Conservation (phyloP, 2,888 invertebrate genomes). For the Sabatieria punctata region DNA sequence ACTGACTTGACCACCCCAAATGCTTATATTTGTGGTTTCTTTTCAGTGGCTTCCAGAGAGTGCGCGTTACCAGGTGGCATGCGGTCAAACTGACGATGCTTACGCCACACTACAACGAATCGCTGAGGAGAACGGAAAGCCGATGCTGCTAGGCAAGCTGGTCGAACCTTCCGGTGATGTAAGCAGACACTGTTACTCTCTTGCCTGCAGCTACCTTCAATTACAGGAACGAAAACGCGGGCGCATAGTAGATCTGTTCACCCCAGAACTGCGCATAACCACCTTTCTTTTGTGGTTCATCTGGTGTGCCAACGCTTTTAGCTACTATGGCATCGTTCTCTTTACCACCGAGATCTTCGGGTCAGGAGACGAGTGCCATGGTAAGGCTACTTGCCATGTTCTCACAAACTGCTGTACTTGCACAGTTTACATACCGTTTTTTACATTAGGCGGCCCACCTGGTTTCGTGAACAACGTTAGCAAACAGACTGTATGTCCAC, state of each 20-base stretch:
- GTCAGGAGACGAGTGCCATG: constrained; percentile 39
- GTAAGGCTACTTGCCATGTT: constrained; percentile 24
- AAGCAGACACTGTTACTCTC: neutral
- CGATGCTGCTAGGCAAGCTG: constrained; percentile 64
- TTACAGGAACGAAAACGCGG: constrained; percentile 31
- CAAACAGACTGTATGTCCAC: too few species aligned
- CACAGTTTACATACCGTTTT: too few species aligned
- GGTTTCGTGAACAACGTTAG: too few species aligned
- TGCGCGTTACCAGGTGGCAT: constrained; percentile 66
- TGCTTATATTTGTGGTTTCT: too few species aligned
- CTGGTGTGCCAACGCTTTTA: constrained; percentile 80
- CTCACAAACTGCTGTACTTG: too few species aligned
- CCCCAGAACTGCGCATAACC: constrained; percentile 60
- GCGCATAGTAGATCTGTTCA: constrained; percentile 40
- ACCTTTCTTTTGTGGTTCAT: constrained; percentile 78
- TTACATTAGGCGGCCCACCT: too few species aligned
- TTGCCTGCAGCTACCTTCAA: constrained; percentile 1
- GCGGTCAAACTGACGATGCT: constrained; percentile 69
- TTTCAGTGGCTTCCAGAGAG: constrained; percentile 88
- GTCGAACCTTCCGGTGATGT: constrained; percentile 48
- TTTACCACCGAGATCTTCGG: constrained; percentile 85
- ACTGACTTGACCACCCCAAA: too few species aligned
- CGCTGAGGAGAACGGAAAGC: constrained; percentile 68
- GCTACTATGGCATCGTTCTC: constrained; percentile 80
- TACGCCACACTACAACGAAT: constrained; percentile 64